phyloP scores from a whole-genome alignment of 2,797 vertebrate species.

The Fundulus diaphanus region DNA sequence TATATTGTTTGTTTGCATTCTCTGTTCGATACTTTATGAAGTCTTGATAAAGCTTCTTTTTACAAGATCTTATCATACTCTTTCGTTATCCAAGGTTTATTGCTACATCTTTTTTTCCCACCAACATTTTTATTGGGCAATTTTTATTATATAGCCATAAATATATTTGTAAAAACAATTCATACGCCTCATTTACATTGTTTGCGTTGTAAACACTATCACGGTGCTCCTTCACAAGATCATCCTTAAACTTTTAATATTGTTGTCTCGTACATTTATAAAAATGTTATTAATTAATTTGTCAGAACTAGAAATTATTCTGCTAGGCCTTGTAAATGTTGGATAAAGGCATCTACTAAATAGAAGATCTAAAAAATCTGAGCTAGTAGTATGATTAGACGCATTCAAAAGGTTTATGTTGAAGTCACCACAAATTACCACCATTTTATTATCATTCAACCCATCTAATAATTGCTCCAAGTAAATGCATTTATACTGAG shows the following conservation, averaged over 20 bases:
- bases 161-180: neutral
- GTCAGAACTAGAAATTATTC: neutral
- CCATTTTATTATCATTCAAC: neutral
- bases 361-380: neutral
- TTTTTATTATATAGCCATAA: too few relatives aligned
- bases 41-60: too few relatives aligned
- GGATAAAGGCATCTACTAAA: neutral
- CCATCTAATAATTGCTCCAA: neutral
- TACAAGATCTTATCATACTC: too few relatives aligned
- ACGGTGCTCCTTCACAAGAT: neutral
- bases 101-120: too few relatives aligned
- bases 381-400: neutral
- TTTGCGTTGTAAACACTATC: neutral
- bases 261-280: neutral
- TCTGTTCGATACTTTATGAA: too few relatives aligned
- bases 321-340: neutral
- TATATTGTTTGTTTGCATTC: too few relatives aligned
- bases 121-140: too few relatives aligned
- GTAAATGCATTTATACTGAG: neutral
- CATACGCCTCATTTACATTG: neutral
- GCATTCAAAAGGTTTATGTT: neutral
- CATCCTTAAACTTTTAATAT: neutral
- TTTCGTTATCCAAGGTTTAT: too few relatives aligned
- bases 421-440: neutral
- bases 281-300: constrained; percentile 3